These are phyloP conservation scores for Silurus meridionalis DNA, from an alignment of 2,113 vertebrate species.

Conservation along the genomic window DNA sequence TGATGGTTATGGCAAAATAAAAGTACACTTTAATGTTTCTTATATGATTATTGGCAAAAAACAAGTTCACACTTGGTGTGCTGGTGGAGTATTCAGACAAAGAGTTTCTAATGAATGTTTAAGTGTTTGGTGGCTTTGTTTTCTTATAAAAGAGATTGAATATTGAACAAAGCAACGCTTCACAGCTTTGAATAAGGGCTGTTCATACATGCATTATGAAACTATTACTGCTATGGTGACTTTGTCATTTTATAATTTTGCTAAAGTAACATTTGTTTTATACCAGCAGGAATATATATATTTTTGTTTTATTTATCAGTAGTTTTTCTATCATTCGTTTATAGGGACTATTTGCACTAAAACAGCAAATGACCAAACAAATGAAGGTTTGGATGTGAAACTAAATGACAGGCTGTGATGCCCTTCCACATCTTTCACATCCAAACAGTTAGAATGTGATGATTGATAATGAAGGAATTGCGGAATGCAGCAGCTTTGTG, in stretches of 20 bases:
- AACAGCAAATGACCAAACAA: background rate
- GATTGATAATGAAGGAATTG: background rate
- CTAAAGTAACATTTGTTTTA: background rate
- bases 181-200: background rate
- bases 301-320: background rate
- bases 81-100: background rate
- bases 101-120: background rate
- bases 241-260: background rate
- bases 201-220: background rate
- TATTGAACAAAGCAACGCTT: background rate
- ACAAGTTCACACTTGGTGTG: background rate
- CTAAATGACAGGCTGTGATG: slow-evolving; percentile 1
- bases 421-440: background rate
- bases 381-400: background rate
- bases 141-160: background rate
- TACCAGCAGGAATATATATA: background rate
- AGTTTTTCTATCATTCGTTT: background rate
- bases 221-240: background rate
- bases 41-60: background rate
- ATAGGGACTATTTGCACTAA: background rate
- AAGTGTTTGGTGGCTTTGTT: no score
- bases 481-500: background rate
- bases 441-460: background rate
- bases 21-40: background rate
- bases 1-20: background rate